Conservation (phyloP, 2,888 invertebrate species). For the Cheilosia pagana region DNA sequence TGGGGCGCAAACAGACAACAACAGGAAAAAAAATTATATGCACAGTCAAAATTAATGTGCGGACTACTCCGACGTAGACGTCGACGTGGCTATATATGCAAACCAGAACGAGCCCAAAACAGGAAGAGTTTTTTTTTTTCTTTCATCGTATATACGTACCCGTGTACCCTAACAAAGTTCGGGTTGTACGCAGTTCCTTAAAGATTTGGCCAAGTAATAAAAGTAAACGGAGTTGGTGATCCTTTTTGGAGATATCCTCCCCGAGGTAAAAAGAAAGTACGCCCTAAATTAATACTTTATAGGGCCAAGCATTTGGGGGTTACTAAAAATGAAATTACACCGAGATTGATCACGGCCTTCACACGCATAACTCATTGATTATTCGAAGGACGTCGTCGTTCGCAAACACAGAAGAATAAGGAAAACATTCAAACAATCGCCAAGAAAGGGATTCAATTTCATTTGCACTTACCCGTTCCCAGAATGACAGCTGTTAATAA, state of each 20-base stretch:
- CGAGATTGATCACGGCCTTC: background rate
- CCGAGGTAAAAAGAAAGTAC: background rate
- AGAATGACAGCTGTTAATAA: slow-evolving; percentile 73
- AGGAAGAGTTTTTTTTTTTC: slow-evolving; percentile 23
- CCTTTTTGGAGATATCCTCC: background rate
- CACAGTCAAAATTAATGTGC: slow-evolving; percentile 63
- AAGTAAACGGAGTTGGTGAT: background rate
- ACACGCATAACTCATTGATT: slow-evolving; percentile 62
- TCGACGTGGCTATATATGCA: slow-evolving; percentile 56
- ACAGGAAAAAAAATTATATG: slow-evolving; percentile 35
- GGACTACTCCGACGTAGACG: slow-evolving; percentile 48
- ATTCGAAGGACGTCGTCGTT: slow-evolving; percentile 42
- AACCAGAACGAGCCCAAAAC: slow-evolving; percentile 26
- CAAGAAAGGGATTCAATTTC: slow-evolving; percentile 32
- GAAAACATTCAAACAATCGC: slow-evolving; percentile 36
- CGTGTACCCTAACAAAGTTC: slow-evolving; percentile 45
- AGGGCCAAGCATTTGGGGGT: background rate
- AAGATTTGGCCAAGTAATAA: slow-evolving; percentile 66
- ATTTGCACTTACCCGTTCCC: slow-evolving; percentile 68
- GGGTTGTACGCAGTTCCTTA: slow-evolving; percentile 40
- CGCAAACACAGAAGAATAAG: slow-evolving; percentile 1
- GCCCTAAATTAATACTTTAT: background rate
- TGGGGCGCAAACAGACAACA: slow-evolving; percentile 24
- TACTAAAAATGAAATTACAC: background rate
- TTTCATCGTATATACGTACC: background rate